These are phyloP conservation scores for Anarhynchus alexandrinus DNA, from an alignment of 2,113 vertebrate species.

Conservation along the genomic window DNA sequence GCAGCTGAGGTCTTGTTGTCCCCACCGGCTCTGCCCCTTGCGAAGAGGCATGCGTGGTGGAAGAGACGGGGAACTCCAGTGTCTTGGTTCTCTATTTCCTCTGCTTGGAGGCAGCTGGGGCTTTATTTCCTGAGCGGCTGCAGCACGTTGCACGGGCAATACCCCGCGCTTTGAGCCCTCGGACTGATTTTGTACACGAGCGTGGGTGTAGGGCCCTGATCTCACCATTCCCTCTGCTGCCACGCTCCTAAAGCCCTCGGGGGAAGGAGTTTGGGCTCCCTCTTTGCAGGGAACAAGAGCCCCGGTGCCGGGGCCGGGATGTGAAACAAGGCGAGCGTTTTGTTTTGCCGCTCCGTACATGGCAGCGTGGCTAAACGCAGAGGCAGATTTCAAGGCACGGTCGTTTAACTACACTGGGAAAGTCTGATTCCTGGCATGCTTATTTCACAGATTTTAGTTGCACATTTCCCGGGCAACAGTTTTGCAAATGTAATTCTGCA, in stretches of 20 bases:
- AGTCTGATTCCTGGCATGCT: conserved; percentile 47
- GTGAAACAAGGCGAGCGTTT: conserved; percentile 11
- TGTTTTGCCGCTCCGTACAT: conserved; percentile 24
- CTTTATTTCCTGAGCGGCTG: neutral
- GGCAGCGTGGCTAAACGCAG: conserved; percentile 46
- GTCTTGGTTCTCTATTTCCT: neutral
- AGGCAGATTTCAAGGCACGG: conserved; percentile 61
- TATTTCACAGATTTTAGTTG: conserved; percentile 63
- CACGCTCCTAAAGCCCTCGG: neutral
- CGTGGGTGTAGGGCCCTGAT: neutral
- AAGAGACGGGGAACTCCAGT: neutral
- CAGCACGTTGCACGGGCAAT: accelerated
- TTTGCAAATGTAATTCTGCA: conserved; percentile 42
- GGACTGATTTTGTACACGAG: neutral
- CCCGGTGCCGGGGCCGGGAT: neutral
- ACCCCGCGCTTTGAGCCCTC: neutral
- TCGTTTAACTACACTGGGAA: conserved; percentile 57
- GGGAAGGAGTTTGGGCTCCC: neutral
- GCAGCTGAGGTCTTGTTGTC: neutral
- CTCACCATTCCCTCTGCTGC: neutral
- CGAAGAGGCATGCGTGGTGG: accelerated
- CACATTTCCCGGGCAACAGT: conserved; percentile 47
- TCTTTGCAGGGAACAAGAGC: neutral
- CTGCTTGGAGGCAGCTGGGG: neutral
- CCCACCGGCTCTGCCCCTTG: neutral